Base-by-base conservation (phyloP, 92 coral and sea anemone genomes). In the Porites lobata region DNA sequence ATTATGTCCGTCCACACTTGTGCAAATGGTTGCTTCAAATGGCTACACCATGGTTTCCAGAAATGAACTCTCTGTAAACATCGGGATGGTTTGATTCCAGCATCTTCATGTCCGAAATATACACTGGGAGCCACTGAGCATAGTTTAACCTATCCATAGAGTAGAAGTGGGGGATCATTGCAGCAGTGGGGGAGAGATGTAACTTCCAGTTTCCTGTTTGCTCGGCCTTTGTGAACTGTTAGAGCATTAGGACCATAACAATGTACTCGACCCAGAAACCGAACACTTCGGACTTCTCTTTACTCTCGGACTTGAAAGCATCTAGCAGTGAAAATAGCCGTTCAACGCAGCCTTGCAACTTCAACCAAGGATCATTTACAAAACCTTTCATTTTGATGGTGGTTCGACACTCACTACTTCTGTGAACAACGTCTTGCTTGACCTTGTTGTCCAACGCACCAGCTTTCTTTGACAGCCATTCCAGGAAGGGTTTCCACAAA, bases 91-190 rank as follows among this genome's bases (percentile, higher is more conserved):
- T 66, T 56, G 29, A 32, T 54, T 88, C 20, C 8, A 82, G 88
- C 50, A 64, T 80, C 32, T 5, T 69, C 90, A 88, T 84, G 57
- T 90, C 93, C 65, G 81, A 81, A 6, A 85, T 19, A 72, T 90
- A 78, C 7, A 90, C 82, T 14, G 93, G 90, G 59, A 90, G 90
- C 86, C 93, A 90, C 54, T 90, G 74, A 47, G 92, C 83, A 57
- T 81, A 85, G 73, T 92, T 92, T 64, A 54, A 64, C 19, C 94
- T 54, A 83, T 88, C 92, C 62, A 59, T 71, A 3, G 94, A 84
- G 66, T 52, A 92, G 80, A 83, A 83, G 72, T 72, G 52, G 9
- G 91, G 91, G 50, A 53, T 56, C 83, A 81, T 88, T 75, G 74
- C 72, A 47, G 74, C 19, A n/a, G 75, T 50, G 13, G 91, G 17